A percentile compares a stretch with the other conserved stretches of the same genome.
phyloP scores from a whole-genome alignment of 2,797 vertebrate genomes.

The Botia kubotai region DNA sequence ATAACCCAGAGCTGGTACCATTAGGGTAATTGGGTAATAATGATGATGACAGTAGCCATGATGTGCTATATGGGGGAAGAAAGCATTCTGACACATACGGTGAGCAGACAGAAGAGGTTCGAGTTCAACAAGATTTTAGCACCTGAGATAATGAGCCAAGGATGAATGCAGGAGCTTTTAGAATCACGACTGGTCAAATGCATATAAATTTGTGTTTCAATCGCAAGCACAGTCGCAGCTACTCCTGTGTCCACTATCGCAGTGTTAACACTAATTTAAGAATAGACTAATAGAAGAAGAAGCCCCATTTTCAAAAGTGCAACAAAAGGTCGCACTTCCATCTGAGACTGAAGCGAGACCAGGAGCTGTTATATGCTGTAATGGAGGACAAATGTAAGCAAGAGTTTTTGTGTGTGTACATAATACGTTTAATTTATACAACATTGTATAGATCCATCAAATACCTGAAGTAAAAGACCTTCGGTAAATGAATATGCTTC shows the following conservation, averaged over 20 bases:
- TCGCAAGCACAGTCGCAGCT: background rate
- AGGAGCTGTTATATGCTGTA: background rate
- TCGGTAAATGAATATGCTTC: too few relatives aligned
- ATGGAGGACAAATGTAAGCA: background rate
- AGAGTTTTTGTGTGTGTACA: too few relatives aligned
- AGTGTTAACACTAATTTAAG: background rate
- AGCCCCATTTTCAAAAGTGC: background rate
- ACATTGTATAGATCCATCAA: too few relatives aligned
- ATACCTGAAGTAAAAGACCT: too few relatives aligned
- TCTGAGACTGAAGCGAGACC: too few relatives aligned
- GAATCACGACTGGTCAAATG: background rate
- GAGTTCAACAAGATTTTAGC: constrained; percentile 31
- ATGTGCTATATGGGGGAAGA: constrained; percentile 38
- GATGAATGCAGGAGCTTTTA: constrained; percentile 12
- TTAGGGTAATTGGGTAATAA: constrained; percentile 82
- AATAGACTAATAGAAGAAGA: background rate
- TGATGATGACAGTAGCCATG: constrained; percentile 72
- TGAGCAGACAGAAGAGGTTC: constrained; percentile 34
- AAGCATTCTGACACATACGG: constrained; percentile 50
- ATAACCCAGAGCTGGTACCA: constrained; percentile 72
- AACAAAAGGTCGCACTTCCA: background rate
- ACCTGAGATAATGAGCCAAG: constrained; percentile 21
- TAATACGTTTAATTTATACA: too few relatives aligned
- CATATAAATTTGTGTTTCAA: background rate
- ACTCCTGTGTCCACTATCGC: background rate